These are phyloP conservation scores for Lamellibrachia luymesi DNA, from an alignment of 1,140 invertebrate genomes.

Conservation along the genomic window DNA sequence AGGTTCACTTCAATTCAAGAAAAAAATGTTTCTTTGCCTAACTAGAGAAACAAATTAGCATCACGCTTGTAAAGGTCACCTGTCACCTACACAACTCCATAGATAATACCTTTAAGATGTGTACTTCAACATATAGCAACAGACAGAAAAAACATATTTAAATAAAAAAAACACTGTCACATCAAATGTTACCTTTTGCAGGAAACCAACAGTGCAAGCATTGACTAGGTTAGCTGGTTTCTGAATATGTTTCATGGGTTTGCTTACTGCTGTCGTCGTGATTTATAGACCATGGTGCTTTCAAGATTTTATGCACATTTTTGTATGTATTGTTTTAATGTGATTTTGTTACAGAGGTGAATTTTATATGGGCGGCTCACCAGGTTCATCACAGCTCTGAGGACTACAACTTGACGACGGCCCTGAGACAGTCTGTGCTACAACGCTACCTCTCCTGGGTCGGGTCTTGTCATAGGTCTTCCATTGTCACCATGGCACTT, in stretches of 20 bases:
- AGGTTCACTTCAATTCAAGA: no score
- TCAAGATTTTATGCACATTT: neutral
- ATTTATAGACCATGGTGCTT: no score
- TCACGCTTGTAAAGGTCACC: no score
- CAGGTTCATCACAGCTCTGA: constrained; percentile 95
- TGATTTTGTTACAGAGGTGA: constrained; percentile 64
- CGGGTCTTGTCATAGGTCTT: constrained; percentile 55
- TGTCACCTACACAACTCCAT: neutral
- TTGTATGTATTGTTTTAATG: neutral
- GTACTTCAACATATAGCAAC: no score
- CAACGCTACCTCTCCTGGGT: constrained; percentile 82
- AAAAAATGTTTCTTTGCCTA: no score
- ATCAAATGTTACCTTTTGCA: no score
- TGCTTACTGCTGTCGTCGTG: no score
- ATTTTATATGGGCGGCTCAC: constrained; percentile 90
- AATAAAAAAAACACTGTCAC: neutral
- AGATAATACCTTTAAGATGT: neutral
- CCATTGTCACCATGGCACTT: neutral
- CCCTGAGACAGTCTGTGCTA: constrained; percentile 77
- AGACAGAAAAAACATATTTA: no score
- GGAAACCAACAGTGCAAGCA: no score
- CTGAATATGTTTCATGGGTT: no score
- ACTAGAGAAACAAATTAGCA: no score
- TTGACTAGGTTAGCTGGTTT: no score
- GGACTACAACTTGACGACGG: constrained; percentile 89